phyloP scores from a whole-genome alignment of 2,888 invertebrate genomes.

The Meganola albula region DNA sequence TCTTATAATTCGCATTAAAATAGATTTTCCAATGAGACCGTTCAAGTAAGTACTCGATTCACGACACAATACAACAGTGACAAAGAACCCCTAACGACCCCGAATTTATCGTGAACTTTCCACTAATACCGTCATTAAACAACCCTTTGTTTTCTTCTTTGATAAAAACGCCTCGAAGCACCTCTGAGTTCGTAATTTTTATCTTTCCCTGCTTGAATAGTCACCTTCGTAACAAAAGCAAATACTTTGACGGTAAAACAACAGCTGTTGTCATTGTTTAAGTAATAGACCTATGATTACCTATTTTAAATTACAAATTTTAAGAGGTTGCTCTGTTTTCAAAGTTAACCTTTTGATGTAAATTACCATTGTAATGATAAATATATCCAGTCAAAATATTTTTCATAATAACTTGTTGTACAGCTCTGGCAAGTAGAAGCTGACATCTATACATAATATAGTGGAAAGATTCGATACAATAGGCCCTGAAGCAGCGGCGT shows the following conservation, averaged over 20 bases:
- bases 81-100: constrained; percentile 69
- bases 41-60: constrained; percentile 49
- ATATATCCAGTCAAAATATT: no score
- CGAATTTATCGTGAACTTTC: constrained; percentile 74
- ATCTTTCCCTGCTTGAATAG: constrained; percentile 61
- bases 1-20: constrained; percentile 36
- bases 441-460: no score
- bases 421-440: no score
- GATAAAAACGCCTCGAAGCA: constrained; percentile 66
- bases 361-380: constrained; percentile 12
- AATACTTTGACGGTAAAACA: constrained; percentile 49
- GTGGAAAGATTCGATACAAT: no score
- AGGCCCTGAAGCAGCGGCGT: no score
- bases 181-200: constrained; percentile 68
- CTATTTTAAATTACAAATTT: constrained; percentile 25
- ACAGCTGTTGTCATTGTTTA: constrained; percentile 40
- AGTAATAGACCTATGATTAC: constrained; percentile 31
- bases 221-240: constrained; percentile 55
- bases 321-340: constrained; percentile 14
- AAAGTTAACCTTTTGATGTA: constrained; percentile 14
- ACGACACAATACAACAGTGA: constrained; percentile 62
- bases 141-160: constrained; percentile 72
- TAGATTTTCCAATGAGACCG: constrained; percentile 44
- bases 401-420: no score
- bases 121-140: constrained; percentile 74